Evolutionary conservation across 2,888 invertebrate genomes (phyloP).

Genomic region (Drosophila putrida): DNA sequence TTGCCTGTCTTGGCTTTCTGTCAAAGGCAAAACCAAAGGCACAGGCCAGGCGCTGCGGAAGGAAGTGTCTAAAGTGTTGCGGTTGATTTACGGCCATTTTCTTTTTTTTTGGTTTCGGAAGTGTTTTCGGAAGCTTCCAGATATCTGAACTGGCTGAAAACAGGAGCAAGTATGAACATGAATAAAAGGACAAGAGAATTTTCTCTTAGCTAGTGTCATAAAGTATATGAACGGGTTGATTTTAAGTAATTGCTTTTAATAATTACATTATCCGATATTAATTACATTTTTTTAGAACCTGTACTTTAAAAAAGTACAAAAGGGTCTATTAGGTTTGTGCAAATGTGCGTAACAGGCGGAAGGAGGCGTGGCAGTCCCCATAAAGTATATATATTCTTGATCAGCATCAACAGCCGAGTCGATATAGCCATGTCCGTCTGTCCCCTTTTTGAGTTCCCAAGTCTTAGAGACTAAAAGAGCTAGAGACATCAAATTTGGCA

Average conservation of each 20-base stretch:
- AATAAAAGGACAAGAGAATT: constrained; percentile 26
- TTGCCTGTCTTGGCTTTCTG: constrained; percentile 49
- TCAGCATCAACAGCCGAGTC: no score
- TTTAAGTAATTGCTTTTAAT: constrained; percentile 33
- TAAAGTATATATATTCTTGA: no score
- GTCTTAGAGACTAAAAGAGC: no score
- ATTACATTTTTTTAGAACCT: constrained; percentile 41
- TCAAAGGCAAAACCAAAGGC: constrained; percentile 39
- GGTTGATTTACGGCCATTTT: constrained; percentile 64
- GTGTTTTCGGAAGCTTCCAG: constrained; percentile 60
- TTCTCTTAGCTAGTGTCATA: constrained; percentile 54
- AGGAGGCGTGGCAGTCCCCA: no score
- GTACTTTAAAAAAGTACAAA: no score
- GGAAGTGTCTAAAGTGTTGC: constrained; percentile 67
- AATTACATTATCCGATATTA: constrained; percentile 57
- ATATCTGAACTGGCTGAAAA: constrained; percentile 48
- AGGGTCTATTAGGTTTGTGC: no score
- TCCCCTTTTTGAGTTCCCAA: no score
- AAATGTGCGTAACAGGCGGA: no score
- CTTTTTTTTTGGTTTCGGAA: constrained; percentile 40
- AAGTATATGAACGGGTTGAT: constrained; percentile 43
- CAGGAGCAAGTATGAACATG: constrained; percentile 16
- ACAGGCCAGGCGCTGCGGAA: constrained; percentile 55
- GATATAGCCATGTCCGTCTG: no score
- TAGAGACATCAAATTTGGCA: no score